Evolutionary conservation across 2,113 vertebrate species (phyloP).

Genomic region (Hucho hucho): DNA sequence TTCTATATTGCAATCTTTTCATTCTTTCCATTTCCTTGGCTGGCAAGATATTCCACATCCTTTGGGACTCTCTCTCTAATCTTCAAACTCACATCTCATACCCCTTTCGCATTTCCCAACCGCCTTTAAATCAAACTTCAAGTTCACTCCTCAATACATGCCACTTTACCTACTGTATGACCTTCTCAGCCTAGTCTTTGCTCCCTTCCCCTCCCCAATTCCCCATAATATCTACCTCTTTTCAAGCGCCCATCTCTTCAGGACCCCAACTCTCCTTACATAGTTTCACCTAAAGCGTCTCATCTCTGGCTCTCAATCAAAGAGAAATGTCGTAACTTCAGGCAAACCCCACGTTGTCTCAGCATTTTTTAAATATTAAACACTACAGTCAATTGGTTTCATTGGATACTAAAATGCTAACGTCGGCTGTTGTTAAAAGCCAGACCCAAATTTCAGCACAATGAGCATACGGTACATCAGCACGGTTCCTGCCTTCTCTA

Average conservation of each 20-base stretch:
- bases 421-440: not conserved
- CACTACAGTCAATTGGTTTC: not conserved
- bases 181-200: not conserved
- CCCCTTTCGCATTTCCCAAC: too few species aligned
- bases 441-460: not conserved
- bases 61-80: too few species aligned
- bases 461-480: not conserved
- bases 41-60: too few species aligned
- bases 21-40: too few species aligned
- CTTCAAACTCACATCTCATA: too few species aligned
- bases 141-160: too few species aligned
- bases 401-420: conserved; percentile 1
- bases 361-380: not conserved
- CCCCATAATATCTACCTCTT: not conserved
- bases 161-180: too few species aligned
- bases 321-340: not conserved
- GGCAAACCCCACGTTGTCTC: not conserved
- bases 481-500: not conserved
- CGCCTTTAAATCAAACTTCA: too few species aligned
- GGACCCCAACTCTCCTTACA: not conserved
- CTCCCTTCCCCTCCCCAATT: not conserved
- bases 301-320: not conserved
- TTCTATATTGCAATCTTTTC: too few species aligned
- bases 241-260: not conserved
- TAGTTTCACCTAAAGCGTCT: not conserved